Percentiles rank a stretch among this genome's conserved stretches.
Evolutionary conservation across 2,113 vertebrate species (phyloP).

Genomic region (Entelurus aequoreus): DNA sequence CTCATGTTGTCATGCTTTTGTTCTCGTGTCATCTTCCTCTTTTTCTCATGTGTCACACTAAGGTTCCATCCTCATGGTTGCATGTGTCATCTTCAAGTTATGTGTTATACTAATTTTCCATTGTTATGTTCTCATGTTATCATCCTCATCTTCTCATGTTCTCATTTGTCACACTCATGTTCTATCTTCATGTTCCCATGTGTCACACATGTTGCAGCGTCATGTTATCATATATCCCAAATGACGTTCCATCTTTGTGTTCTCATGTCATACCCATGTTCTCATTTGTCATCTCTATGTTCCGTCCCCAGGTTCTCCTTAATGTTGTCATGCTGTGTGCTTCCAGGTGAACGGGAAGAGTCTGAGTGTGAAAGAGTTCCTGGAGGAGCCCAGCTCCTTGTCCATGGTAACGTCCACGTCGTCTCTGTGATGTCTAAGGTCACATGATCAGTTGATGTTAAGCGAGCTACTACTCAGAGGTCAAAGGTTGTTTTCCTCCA

Average conservation of each 20-base stretch:
- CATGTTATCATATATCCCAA: neutral
- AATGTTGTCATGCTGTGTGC: neutral
- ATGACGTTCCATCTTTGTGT: neutral
- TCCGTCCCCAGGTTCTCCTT: too few species aligned
- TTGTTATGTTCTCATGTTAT: too few species aligned
- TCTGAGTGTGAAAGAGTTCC: slow-evolving; percentile 79
- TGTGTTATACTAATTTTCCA: too few species aligned
- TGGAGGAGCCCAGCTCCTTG: slow-evolving; percentile 73
- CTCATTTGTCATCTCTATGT: too few species aligned
- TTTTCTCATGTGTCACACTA: too few species aligned
- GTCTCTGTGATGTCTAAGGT: neutral
- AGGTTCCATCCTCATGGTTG: too few species aligned
- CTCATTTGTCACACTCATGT: too few species aligned
- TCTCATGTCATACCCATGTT: neutral
- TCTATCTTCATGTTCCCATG: too few species aligned
- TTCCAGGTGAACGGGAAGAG: slow-evolving; percentile 74
- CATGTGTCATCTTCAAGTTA: too few species aligned
- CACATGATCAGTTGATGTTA: neutral
- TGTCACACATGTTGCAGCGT: neutral
- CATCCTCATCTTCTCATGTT: too few species aligned
- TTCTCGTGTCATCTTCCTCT: too few species aligned
- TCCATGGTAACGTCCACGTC: slow-evolving; percentile 74
- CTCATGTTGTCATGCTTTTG: too few species aligned
- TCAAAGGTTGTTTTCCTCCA: neutral
- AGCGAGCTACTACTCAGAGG: neutral